Base-by-base conservation (phyloP, 1,140 invertebrate species). In the Cydia strobilella region DNA sequence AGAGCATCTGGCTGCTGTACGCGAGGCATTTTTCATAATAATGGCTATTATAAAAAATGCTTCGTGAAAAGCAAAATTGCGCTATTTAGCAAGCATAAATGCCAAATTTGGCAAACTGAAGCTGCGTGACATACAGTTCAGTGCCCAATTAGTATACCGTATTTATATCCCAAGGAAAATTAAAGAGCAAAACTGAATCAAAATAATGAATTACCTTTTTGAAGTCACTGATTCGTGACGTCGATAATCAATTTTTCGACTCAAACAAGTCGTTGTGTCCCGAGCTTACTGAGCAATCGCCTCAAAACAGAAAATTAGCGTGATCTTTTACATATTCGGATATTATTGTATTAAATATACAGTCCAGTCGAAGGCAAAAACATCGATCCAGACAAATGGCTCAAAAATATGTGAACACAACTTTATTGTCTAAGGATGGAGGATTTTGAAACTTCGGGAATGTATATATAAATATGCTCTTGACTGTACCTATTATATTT, bases 141-240 rank as follows among this genome's bases (percentile, higher is more conserved):
- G 20, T 59, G 54, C 18, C 20, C 54, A 59, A 54, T 23, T n/a
- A 59, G 54, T n/a, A 23, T 59, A 59, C 7, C 20, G 20, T 59
- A 10, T 59, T 59, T 20, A 59, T 59, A 7, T 59, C 20, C 54
- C 20, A 20, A 23, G 7, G 9, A 23, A 59, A 20, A 59, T 59
- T 20, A 59, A 59, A 59, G 65, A 35, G n/a, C 2, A 73, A 51
- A 72, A 72, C 13, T 72, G 23, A 74, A 69, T 20, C 27, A n/a
- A 69, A 69, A 35, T 66, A 66, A 66, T 69, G 18, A 35, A 69
- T 35, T 35, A 69, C 31, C 65, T 42, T 69, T 42, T 69, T 35
- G 65, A 39, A 69, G 2, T 42, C 65, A 69, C n/a, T 69, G 65
- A 35, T 39, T 69, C 18, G 65, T 69, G 65, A 69, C n/a, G 27